Conservation (phyloP, 1,140 invertebrate species). For the Pectinophora gossypiella region DNA sequence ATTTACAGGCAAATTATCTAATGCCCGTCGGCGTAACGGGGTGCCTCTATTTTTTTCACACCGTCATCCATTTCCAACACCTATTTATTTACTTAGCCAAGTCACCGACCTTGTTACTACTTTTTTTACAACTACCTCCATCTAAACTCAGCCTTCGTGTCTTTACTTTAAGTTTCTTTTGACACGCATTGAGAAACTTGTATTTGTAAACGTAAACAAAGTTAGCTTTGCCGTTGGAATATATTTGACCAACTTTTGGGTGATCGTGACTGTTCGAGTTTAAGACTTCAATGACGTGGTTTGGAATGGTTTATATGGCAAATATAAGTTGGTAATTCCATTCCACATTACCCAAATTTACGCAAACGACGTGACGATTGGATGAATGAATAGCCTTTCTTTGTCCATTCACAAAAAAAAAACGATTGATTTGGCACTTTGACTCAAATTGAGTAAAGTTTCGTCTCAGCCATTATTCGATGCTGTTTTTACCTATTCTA, state of each 20-base stretch:
- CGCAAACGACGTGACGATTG: conserved; percentile 35
- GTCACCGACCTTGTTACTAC: conserved; percentile 44
- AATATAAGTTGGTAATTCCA: background rate
- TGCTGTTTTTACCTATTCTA: too few relatives aligned
- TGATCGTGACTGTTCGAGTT: too few relatives aligned
- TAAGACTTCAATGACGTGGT: too few relatives aligned
- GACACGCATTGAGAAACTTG: background rate
- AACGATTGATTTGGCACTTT: conserved; percentile 37
- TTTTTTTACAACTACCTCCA: background rate
- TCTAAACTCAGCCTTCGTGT: conserved; percentile 15
- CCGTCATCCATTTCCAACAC: conserved; percentile 41
- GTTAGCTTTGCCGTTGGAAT: background rate
- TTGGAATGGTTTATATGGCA: background rate
- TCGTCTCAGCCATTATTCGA: too few relatives aligned
- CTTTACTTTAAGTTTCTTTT: conserved; percentile 1
- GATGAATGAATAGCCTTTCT: conserved; percentile 30
- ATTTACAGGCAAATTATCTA: background rate
- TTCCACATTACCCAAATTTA: conserved; percentile 25
- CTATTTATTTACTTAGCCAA: conserved; percentile 64
- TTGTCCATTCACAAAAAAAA: conserved; percentile 45
- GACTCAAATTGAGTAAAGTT: conserved; percentile 11
- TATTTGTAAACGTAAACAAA: background rate
- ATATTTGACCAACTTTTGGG: background rate
- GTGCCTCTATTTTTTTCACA: conserved; percentile 36
- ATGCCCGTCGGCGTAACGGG: background rate